Evolutionary conservation across 2,113 vertebrate genomes (phyloP).

Genomic region (Myiozetetes cayanensis): DNA sequence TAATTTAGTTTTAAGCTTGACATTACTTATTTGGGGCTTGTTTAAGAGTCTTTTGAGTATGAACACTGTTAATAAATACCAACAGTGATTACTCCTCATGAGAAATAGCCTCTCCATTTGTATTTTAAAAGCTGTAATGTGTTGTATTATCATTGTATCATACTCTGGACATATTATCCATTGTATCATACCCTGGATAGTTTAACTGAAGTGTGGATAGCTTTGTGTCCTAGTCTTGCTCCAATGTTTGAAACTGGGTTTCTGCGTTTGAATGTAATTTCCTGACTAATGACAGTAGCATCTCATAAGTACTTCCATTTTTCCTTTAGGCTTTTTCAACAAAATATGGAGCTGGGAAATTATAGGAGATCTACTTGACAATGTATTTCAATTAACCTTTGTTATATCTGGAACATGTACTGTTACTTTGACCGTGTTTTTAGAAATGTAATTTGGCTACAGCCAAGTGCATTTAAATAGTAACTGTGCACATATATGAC

Average conservation of each 20-base stretch:
- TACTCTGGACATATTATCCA: neutral
- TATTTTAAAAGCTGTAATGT: neutral
- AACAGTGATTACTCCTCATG: neutral
- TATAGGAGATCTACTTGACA: neutral
- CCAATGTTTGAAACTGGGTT: neutral
- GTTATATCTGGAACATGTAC: neutral
- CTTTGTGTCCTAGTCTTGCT: neutral
- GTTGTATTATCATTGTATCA: neutral
- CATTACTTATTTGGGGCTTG: neutral
- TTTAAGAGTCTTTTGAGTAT: neutral
- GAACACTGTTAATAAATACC: neutral
- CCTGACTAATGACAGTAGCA: neutral
- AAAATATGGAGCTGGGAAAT: neutral
- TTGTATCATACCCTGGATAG: neutral
- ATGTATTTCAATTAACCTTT: neutral
- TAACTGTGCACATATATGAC: neutral
- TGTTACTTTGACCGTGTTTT: neutral
- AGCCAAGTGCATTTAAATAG: neutral
- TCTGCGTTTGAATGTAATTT: neutral
- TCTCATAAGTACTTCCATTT: neutral
- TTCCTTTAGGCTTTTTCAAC: neutral
- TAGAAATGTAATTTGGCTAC: neutral
- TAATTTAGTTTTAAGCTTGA: neutral
- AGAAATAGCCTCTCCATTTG: neutral
- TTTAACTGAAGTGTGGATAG: neutral